Evolutionary conservation across 2,888 invertebrate species (phyloP).

Genomic region (Meliscaeva auricollis): DNA sequence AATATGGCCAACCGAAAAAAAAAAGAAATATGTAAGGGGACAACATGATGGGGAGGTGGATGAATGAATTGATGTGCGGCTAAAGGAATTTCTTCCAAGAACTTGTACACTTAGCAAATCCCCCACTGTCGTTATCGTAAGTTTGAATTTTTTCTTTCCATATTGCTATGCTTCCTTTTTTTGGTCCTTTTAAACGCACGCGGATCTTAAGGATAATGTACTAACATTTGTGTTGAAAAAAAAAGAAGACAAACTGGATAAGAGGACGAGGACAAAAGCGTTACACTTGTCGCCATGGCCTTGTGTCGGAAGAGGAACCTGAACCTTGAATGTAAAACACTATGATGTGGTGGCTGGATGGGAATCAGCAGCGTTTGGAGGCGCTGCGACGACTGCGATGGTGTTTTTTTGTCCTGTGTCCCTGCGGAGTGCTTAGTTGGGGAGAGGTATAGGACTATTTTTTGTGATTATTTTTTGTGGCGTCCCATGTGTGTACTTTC

Average conservation of each 20-base stretch:
- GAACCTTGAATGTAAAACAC: constrained; percentile 64
- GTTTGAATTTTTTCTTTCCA: constrained; percentile 45
- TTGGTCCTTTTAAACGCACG: constrained; percentile 43
- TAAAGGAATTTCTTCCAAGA: constrained; percentile 51
- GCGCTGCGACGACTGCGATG: not conserved
- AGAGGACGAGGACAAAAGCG: not conserved
- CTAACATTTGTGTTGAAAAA: constrained; percentile 46
- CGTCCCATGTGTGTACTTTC: constrained; percentile 70
- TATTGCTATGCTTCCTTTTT: not conserved
- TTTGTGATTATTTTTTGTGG: constrained; percentile 63
- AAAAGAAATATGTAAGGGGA: constrained; percentile 26
- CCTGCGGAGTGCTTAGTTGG: constrained; percentile 68
- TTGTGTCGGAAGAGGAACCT: constrained; percentile 46
- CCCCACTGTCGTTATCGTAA: constrained; percentile 73
- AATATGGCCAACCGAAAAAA: constrained; percentile 18
- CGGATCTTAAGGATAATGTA: constrained; percentile 69
- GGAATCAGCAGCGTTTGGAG: not conserved
- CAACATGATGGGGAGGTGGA: constrained; percentile 52
- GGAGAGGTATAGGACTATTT: constrained; percentile 57
- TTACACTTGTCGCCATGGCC: constrained; percentile 59
- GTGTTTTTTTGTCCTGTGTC: constrained; percentile 41
- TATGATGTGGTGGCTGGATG: not conserved
- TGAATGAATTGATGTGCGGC: constrained; percentile 63
- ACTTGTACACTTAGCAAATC: constrained; percentile 58
- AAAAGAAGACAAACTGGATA: not conserved